phyloP scores from a whole-genome alignment of 2,888 invertebrate genomes.

The Sepioteuthis lessoniana region DNA sequence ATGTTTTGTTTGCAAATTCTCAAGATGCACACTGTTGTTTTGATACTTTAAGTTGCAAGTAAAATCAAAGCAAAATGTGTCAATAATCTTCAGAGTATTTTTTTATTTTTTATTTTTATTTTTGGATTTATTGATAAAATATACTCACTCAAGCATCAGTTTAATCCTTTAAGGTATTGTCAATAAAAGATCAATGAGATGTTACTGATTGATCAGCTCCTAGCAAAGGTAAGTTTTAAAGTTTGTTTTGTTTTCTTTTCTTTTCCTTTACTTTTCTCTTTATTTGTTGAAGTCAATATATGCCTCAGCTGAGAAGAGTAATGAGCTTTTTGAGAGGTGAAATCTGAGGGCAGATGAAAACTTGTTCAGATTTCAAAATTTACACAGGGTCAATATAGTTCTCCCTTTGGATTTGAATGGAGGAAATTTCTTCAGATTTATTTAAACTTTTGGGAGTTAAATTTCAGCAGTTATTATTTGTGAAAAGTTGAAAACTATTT shows the following conservation, averaged over 20 bases:
- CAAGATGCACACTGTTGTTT: no score
- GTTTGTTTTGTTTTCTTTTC: neutral
- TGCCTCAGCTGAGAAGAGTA: neutral
- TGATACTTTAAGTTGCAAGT: no score
- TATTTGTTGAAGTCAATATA: neutral
- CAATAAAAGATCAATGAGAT: neutral
- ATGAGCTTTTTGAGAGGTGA: neutral
- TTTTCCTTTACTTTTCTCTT: neutral
- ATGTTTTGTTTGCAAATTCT: no score
- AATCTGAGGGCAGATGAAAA: neutral
- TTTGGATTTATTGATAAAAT: neutral
- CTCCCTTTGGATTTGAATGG: neutral
- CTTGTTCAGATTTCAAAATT: neutral
- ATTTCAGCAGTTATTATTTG: neutral
- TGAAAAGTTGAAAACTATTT: neutral
- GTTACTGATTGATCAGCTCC: neutral
- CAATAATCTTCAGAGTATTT: neutral
- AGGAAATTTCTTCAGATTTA: neutral
- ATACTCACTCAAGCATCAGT: neutral
- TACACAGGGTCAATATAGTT: neutral
- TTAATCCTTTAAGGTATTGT: neutral
- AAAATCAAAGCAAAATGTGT: neutral
- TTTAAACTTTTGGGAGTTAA: neutral
- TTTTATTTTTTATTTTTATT: neutral
- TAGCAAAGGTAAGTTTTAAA: neutral